Base-by-base conservation (phyloP, 1,140 invertebrate genomes). In the Conopomorpha cramerella region DNA sequence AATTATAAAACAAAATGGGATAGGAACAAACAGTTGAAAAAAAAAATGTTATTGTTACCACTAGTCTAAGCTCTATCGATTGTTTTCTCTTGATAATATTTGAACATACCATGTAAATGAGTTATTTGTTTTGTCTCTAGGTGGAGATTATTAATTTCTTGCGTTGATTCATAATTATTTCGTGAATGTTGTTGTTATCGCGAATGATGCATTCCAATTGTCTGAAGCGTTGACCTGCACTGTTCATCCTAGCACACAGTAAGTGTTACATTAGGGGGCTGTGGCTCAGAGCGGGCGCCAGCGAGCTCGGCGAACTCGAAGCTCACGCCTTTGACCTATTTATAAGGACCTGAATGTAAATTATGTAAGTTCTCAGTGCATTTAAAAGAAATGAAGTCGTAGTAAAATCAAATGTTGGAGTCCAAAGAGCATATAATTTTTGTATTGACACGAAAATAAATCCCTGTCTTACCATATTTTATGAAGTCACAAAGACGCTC, bases 11-110 rank as follows among this genome's bases (percentile, higher is more conserved):
- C 27, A 35, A 25, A 35, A 34, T 34, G 32, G 32, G 36, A 52
- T 60, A 52, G 39, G 38, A 56, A 49, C 47, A 48, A 52, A 56
- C 55, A 48, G 53, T 66, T 62, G 43, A 53, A 52, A n/a, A n/a
- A n/a, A n/a, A n/a, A n/a, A 66, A 68, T 66, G 60, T 70, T 70
- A 64, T 72, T 72, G 70, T 76, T 76, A 76, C 67, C 70, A 76
- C 55, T 76, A 76, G 67, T 65, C 50, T 71, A 67, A 66, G 67
- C 49, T 50, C 52, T 58, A 53, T 61, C 51, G 46, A 58, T 67
- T 61, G 58, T 71, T 71, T 65, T 64, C 52, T 55, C 46, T 35
- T 52, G 55, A 41, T 51, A 41, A 46, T 41, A 43, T 47, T 54
- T 55, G 45, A 51, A 41, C 52, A 51, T 50, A n/a, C n/a, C n/a